Evolutionary conservation across 2,888 invertebrate species (phyloP).

Genomic region (Napeogenes inachia): DNA sequence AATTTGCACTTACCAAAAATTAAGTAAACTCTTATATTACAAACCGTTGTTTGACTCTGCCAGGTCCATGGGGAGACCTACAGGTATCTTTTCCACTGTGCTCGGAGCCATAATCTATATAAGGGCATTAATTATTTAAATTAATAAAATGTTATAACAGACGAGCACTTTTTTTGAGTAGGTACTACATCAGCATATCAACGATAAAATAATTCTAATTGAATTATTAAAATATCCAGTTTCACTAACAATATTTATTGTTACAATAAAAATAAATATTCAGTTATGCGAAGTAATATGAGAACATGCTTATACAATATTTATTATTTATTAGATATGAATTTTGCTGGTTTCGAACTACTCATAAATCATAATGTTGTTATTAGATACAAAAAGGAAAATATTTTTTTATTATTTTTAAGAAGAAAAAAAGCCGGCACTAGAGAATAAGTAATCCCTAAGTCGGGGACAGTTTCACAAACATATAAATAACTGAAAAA

Average conservation of each 20-base stretch:
- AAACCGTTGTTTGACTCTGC: slow-evolving; percentile 58
- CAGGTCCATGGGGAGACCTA: slow-evolving; percentile 65
- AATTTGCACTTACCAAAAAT: too few relatives aligned
- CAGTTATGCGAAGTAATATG: not conserved
- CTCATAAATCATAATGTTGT: too few relatives aligned
- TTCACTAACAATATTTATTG: not conserved
- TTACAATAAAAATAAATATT: not conserved
- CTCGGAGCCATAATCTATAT: slow-evolving; percentile 21
- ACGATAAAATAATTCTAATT: not conserved
- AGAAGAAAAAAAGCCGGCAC: too few relatives aligned
- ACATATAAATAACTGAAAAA: too few relatives aligned
- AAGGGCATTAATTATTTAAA: not conserved
- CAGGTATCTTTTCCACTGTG: slow-evolving; percentile 22
- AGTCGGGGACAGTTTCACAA: too few relatives aligned
- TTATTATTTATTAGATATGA: not conserved
- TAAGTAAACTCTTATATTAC: slow-evolving; percentile 17
- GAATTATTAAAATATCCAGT: not conserved
- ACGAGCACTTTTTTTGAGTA: too few relatives aligned
- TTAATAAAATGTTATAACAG: not conserved
- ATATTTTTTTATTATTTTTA: too few relatives aligned
- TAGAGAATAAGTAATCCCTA: too few relatives aligned
- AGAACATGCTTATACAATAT: not conserved
- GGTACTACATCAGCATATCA: too few relatives aligned
- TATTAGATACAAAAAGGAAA: too few relatives aligned
- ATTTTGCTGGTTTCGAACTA: too few relatives aligned